Conservation (phyloP, 2,797 vertebrate genomes). For the Poecile montanus region DNA sequence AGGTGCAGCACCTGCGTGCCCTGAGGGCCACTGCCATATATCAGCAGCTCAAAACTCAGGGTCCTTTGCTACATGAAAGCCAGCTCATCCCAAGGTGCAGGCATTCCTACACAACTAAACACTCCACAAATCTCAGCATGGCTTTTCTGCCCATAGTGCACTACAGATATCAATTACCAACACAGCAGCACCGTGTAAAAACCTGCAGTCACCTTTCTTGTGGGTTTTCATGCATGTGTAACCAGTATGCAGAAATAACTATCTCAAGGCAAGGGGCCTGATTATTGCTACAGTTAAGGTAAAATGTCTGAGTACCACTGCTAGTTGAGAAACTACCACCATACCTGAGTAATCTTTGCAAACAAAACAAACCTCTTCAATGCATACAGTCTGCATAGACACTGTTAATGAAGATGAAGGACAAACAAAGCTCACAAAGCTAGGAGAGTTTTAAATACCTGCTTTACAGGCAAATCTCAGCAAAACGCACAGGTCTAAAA, state of each 20-base stretch:
- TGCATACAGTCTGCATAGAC: neutral
- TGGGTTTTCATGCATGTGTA: neutral
- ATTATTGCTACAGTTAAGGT: neutral
- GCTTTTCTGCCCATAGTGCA: neutral
- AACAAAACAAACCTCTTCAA: neutral
- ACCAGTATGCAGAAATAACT: neutral
- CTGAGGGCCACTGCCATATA: rapidly evolving
- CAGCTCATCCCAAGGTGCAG: neutral
- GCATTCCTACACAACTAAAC: neutral
- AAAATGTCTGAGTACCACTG: neutral
- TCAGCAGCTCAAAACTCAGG: neutral
- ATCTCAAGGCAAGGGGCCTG: neutral
- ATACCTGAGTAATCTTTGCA: neutral
- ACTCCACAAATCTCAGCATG: neutral
- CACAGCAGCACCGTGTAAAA: neutral
- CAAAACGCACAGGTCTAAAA: neutral
- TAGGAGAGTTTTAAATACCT: neutral
- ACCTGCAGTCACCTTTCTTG: neutral
- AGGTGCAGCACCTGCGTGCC: rapidly evolving
- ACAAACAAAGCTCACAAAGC: neutral
- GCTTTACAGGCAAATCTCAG: neutral
- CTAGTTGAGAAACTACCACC: neutral
- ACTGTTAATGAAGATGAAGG: neutral
- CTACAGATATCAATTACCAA: neutral
- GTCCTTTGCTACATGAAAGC: rapidly evolving